Conservation (phyloP, 92 coral and sea anemone genomes). For the Bergia sp. region DNA sequence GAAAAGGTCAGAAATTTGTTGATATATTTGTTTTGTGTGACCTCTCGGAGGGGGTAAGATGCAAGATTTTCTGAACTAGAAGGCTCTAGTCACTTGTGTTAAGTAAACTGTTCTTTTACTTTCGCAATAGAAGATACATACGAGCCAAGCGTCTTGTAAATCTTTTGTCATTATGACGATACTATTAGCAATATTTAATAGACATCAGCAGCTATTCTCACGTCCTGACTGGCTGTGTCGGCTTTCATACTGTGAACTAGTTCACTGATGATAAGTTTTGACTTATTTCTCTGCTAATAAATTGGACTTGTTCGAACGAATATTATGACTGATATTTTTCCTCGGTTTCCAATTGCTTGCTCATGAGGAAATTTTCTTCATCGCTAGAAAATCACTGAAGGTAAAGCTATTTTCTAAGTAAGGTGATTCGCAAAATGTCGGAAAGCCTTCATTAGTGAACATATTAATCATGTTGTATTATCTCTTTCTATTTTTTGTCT, state of each 20-base stretch:
- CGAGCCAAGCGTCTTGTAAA: not conserved
- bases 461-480: too few species aligned
- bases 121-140: not conserved
- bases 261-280: too few species aligned
- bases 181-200: not conserved
- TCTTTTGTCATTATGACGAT: not conserved
- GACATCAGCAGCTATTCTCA: not conserved
- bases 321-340: too few species aligned
- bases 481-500: too few species aligned
- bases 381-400: not conserved
- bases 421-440: not conserved
- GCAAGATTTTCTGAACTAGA: conserved; percentile 1
- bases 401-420: too few species aligned
- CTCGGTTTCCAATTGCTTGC: not conserved
- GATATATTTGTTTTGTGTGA: conserved; percentile 18
- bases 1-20: conserved; percentile 1
- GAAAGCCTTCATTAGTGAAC: too few species aligned
- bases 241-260: too few species aligned
- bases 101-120: conserved; percentile 29
- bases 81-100: conserved; percentile 13
- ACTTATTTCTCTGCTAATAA: too few species aligned
- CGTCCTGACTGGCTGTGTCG: not conserved
- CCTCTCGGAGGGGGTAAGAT: conserved; percentile 49
- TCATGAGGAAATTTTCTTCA: not conserved
- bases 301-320: not conserved